A percentile compares a stretch with the other conserved stretches of the same genome.
Evolutionary conservation across 2,797 vertebrate species (phyloP).

Genomic region (Thamnophis elegans): DNA sequence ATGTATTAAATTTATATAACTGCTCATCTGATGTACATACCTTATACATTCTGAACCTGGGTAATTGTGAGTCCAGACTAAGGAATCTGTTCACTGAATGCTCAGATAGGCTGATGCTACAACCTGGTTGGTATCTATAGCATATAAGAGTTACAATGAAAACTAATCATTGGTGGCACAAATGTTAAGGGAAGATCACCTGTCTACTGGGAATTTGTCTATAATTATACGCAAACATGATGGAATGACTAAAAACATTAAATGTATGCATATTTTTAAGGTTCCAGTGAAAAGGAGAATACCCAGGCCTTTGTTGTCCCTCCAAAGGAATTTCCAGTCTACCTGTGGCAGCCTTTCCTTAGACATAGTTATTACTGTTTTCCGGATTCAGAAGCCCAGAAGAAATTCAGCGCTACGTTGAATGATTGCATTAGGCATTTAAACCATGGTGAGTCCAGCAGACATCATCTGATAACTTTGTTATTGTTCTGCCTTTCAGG

Average conservation of each 20-base stretch:
- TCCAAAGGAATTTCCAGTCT: constrained; percentile 84
- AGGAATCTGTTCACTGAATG: neutral
- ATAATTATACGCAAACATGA: neutral
- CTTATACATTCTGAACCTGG: neutral
- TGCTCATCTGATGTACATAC: neutral
- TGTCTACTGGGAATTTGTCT: neutral
- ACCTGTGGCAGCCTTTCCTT: constrained; percentile 85
- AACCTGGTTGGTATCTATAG: neutral
- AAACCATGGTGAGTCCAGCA: constrained; percentile 77
- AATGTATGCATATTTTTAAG: constrained; percentile 56
- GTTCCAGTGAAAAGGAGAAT: constrained; percentile 78
- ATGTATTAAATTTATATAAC: neutral
- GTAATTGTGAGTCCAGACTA: neutral
- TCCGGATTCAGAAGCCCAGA: constrained; percentile 68
- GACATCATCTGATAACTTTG: neutral
- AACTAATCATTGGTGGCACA: neutral
- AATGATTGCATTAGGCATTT: constrained; percentile 85
- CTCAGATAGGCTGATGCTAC: neutral
- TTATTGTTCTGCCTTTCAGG: neutral
- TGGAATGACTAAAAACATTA: neutral
- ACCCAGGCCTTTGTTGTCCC: constrained; percentile 72
- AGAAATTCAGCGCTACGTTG: constrained; percentile 76
- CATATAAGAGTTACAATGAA: neutral
- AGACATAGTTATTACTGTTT: constrained; percentile 87
- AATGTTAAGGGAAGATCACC: neutral